Conservation (phyloP, 2,113 vertebrate species). For the Aegithalos caudatus region DNA sequence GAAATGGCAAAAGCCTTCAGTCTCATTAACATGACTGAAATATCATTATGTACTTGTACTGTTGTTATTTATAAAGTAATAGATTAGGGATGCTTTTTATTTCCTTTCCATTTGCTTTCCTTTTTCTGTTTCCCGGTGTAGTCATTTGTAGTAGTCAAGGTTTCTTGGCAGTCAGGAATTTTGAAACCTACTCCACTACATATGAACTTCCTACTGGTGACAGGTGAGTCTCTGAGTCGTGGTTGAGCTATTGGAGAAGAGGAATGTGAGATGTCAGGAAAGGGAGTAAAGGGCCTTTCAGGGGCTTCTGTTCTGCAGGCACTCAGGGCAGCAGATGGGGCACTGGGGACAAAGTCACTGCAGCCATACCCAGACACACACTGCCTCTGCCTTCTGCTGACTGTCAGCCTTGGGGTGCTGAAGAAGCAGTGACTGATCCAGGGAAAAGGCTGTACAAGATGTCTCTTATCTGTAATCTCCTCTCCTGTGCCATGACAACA, state of each 20-base stretch:
- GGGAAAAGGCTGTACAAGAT: background rate
- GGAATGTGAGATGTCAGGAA: background rate
- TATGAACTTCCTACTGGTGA: background rate
- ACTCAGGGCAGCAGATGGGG: background rate
- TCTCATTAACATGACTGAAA: background rate
- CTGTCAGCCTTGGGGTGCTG: background rate
- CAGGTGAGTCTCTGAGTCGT: background rate
- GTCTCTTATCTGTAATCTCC: background rate
- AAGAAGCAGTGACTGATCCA: background rate
- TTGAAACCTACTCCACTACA: background rate
- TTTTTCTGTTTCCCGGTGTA: background rate
- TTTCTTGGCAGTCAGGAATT: background rate
- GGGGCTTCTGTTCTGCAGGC: background rate
- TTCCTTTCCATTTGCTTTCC: background rate
- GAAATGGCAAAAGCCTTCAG: background rate
- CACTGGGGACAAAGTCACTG: background rate
- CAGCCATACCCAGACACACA: background rate
- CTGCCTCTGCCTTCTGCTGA: background rate
- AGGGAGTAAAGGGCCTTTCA: background rate
- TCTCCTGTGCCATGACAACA: background rate
- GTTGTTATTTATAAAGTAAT: background rate
- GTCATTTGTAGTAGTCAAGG: background rate
- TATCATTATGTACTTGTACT: background rate
- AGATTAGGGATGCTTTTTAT: background rate
- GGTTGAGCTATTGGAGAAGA: background rate